Percentiles rank a stretch among this genome's conserved stretches.
Evolutionary conservation across 2,888 invertebrate genomes (phyloP).

Genomic region (Macaria liturata): DNA sequence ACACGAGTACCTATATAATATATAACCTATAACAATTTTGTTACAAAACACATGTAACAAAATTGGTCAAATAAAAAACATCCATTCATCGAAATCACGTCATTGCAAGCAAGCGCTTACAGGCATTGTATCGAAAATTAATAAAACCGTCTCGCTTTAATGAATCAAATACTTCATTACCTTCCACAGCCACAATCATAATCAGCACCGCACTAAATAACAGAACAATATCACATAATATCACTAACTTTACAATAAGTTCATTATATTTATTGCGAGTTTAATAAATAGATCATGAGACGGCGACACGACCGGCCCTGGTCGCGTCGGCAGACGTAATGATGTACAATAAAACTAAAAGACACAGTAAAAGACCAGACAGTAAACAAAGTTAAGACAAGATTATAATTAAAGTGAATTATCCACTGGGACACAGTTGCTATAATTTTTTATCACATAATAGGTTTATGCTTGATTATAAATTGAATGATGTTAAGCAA

Average conservation of each 20-base stretch:
- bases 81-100: too few relatives aligned
- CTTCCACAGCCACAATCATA: conserved; percentile 32
- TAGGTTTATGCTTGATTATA: too few relatives aligned
- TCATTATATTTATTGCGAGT: background rate
- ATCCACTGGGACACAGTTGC: too few relatives aligned
- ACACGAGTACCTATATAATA: too few relatives aligned
- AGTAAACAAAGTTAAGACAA: background rate
- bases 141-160: background rate
- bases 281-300: background rate
- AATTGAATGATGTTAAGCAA: too few relatives aligned
- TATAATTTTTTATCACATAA: background rate
- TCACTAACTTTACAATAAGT: background rate
- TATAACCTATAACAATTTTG: too few relatives aligned
- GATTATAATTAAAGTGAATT: background rate
- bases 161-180: conserved; percentile 28
- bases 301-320: background rate
- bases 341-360: background rate
- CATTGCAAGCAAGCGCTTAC: too few relatives aligned
- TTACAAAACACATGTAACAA: too few relatives aligned
- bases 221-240: background rate
- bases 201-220: conserved; percentile 7
- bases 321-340: background rate
- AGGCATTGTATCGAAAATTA: background rate
- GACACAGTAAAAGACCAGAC: background rate
- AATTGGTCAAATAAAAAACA: too few relatives aligned